phyloP scores from a whole-genome alignment of 2,113 vertebrate species.

The Capreolus pygargus region DNA sequence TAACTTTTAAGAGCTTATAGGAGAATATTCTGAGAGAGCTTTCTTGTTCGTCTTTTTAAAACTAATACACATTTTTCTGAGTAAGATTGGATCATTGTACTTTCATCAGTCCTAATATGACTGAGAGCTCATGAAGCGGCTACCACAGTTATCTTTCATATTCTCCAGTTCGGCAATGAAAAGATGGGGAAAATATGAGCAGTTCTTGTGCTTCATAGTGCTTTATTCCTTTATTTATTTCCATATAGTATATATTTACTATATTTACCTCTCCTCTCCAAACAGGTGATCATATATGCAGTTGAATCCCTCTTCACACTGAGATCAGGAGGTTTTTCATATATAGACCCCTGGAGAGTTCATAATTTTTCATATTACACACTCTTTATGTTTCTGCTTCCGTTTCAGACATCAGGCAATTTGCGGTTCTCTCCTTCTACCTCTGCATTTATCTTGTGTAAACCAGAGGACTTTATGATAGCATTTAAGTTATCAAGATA shows the following conservation, averaged over 20 bases:
- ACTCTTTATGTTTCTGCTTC: background rate
- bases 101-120: background rate
- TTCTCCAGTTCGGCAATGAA: background rate
- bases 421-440: background rate
- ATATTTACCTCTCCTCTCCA: background rate
- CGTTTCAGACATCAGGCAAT: background rate
- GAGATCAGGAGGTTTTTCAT: background rate
- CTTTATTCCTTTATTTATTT: background rate
- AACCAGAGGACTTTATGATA: background rate
- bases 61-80: background rate
- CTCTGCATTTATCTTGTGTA: background rate
- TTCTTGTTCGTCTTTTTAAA: background rate
- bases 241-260: background rate
- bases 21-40: background rate
- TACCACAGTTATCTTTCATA: background rate
- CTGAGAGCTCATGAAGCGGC: background rate
- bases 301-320: background rate
- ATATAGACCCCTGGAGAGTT: background rate
- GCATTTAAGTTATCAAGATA: background rate
- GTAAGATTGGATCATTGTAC: background rate
- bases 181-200: background rate
- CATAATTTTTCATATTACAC: background rate
- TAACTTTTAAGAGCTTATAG: conserved; percentile 7
- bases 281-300: background rate
- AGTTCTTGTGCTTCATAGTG: background rate